A percentile compares a stretch with the other conserved stretches of the same genome.
phyloP scores from a whole-genome alignment of 2,797 vertebrate species.

The Tamandua tetradactyla region DNA sequence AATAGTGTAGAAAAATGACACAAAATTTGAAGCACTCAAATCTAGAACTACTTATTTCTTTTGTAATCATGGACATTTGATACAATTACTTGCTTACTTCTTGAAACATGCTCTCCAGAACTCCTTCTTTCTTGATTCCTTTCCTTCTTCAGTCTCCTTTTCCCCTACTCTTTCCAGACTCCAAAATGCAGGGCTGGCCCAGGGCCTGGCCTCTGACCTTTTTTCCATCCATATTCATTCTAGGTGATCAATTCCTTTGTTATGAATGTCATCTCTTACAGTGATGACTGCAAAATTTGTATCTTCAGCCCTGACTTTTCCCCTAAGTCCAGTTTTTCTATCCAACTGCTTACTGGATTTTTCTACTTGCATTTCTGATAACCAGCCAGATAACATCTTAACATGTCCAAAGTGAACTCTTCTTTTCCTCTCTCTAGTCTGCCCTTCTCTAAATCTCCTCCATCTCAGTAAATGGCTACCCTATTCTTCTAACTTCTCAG shows the following conservation, averaged over 20 bases:
- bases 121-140: neutral
- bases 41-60: neutral
- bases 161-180: neutral
- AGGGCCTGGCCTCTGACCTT: neutral
- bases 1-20: neutral
- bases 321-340: neutral
- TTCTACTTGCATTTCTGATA: neutral
- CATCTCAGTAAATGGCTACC: neutral
- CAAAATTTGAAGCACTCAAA: neutral
- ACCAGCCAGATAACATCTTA: neutral
- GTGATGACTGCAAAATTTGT: neutral
- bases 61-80: neutral
- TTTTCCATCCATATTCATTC: neutral
- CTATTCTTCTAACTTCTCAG: neutral
- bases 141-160: neutral
- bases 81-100: neutral
- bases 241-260: neutral
- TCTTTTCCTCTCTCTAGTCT: neutral
- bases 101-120: neutral
- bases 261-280: neutral
- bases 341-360: neutral
- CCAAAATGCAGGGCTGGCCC: neutral
- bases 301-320: neutral
- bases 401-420: neutral
- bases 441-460: neutral